phyloP scores from a whole-genome alignment of 35 echinoderm and acorn worm species.

The Ophiothrix spiculata region DNA sequence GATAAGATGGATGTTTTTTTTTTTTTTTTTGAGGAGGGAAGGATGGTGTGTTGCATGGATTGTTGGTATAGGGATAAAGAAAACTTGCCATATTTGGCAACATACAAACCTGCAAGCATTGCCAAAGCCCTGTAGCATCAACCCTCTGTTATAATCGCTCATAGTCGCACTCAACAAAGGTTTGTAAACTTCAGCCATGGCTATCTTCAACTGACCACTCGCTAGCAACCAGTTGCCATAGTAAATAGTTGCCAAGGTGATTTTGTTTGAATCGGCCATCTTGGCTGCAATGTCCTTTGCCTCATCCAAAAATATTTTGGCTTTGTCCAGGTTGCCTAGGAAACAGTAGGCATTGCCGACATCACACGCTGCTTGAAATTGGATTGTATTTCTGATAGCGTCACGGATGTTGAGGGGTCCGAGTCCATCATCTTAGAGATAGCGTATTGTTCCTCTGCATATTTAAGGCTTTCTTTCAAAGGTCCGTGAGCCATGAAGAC shows the following conservation, averaged over 20 bases:
- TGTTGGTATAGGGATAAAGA: too few relatives aligned
- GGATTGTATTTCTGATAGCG: neutral
- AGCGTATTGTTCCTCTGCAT: conserved; percentile 5
- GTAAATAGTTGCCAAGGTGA: conserved; percentile 22
- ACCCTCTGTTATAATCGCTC: conserved; percentile 14
- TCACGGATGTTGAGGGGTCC: neutral
- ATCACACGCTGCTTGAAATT: conserved; percentile 30
- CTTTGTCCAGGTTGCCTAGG: conserved; percentile 25
- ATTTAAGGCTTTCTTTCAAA: conserved; percentile 7
- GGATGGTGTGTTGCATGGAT: too few relatives aligned
- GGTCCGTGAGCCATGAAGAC: conserved; percentile 23
- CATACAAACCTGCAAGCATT: conserved; percentile 30
- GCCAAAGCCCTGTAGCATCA: conserved; percentile 17
- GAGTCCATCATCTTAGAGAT: neutral
- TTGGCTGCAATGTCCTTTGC: neutral
- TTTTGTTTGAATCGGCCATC: conserved; percentile 5
- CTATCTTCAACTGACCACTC: conserved; percentile 32
- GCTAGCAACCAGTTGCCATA: conserved; percentile 4
- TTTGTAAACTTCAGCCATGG: conserved; percentile 13
- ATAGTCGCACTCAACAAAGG: conserved; percentile 10
- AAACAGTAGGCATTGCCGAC: conserved; percentile 36
- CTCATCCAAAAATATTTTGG: neutral
- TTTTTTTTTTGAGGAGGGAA: too few relatives aligned
- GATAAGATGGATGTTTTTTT: too few relatives aligned
- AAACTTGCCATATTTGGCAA: too few relatives aligned